Evolutionary conservation across 2,888 invertebrate species (phyloP).

Genomic region (Archips crataeganus): DNA sequence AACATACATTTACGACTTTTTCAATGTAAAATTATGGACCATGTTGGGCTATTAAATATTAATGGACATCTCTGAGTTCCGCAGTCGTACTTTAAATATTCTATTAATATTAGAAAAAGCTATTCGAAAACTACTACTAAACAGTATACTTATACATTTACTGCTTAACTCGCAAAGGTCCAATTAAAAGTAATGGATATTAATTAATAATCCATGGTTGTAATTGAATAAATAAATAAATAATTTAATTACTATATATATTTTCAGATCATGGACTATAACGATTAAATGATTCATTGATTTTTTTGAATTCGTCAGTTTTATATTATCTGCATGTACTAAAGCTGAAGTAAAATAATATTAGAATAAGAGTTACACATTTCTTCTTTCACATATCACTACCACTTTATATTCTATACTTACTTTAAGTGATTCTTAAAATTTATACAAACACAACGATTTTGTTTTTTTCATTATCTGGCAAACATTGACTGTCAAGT

Average conservation of each 20-base stretch:
- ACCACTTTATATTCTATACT: background rate
- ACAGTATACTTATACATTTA: background rate
- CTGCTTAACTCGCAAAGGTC: background rate
- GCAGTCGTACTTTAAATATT: background rate
- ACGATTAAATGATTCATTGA: background rate
- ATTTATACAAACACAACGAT: background rate
- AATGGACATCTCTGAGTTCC: background rate
- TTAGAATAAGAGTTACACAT: no score
- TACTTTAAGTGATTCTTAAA: background rate
- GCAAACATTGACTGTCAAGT: constrained; percentile 2
- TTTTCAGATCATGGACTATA: background rate
- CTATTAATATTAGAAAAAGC: background rate
- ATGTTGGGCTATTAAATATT: background rate
- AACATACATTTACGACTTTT: background rate
- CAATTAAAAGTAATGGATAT: background rate
- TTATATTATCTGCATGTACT: no score
- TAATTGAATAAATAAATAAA: no score
- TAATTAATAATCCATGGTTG: no score
- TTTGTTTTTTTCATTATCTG: constrained; percentile 5
- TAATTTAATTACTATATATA: background rate
- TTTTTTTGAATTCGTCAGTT: background rate
- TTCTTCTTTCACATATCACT: no score
- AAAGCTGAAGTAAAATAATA: no score
- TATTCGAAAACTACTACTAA: background rate
- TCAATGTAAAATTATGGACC: background rate